phyloP scores from a whole-genome alignment of 2,888 invertebrate species.

The Xestia ashworthii region DNA sequence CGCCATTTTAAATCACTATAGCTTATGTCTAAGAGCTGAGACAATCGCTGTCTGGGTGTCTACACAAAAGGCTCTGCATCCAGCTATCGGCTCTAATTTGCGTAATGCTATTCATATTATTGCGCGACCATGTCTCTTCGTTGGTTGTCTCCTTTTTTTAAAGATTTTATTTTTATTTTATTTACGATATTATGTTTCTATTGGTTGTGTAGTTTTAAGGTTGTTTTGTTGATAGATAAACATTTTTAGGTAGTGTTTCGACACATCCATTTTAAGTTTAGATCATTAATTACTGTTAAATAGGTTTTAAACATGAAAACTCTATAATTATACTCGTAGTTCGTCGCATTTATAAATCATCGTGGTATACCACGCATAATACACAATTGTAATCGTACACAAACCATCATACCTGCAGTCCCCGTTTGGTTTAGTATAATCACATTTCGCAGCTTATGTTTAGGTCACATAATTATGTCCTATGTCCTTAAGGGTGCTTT shows the following conservation, averaged over 20 bases:
- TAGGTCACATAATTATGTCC: too few species aligned
- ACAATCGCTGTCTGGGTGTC: constrained; percentile 56
- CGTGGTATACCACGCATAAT: neutral
- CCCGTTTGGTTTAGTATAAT: neutral
- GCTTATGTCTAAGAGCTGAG: constrained; percentile 59
- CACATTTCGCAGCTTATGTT: neutral
- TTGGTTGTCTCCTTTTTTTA: constrained; percentile 46
- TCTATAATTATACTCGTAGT: too few species aligned
- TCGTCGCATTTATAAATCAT: neutral
- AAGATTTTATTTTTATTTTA: constrained; percentile 43
- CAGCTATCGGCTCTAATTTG: constrained; percentile 75
- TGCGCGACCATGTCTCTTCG: constrained; percentile 57
- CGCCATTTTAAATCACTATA: constrained; percentile 59
- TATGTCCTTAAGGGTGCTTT: neutral
- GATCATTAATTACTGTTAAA: neutral
- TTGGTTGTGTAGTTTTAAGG: constrained; percentile 14
- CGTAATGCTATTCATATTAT: constrained; percentile 79
- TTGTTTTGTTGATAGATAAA: neutral
- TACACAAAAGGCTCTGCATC: constrained; percentile 63
- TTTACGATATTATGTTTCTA: constrained; percentile 41
- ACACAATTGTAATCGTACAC: neutral
- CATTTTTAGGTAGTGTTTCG: neutral
- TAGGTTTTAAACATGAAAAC: too few species aligned
- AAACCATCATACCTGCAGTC: neutral
- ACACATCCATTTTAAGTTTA: neutral